phyloP scores from a whole-genome alignment of 2,888 invertebrate genomes.

The Idaea biselata region DNA sequence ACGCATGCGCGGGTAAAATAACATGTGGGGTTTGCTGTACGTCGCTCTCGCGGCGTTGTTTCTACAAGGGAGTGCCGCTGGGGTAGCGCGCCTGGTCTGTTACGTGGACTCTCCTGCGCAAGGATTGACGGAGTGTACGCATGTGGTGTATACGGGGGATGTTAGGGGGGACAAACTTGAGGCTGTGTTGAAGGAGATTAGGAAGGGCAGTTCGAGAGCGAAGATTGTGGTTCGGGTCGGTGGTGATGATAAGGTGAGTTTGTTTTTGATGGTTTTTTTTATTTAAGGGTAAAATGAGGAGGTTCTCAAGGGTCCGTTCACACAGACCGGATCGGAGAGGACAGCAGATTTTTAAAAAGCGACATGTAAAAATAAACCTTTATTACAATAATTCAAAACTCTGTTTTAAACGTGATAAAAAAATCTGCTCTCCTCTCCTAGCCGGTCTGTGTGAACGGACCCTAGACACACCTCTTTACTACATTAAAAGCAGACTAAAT shows the following conservation, averaged over 20 bases:
- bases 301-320: no score
- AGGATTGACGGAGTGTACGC: constrained; percentile 72
- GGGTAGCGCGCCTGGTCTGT: constrained; percentile 72
- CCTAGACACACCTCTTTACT: no score
- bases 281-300: no score
- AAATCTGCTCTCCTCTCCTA: no score
- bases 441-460: no score
- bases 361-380: no score
- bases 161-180: constrained; percentile 70
- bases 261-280: constrained; percentile 2
- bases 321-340: no score
- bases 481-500: no score
- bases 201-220: constrained; percentile 69
- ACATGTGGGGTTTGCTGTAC: constrained; percentile 66
- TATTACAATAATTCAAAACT: no score
- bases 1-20: constrained; percentile 32
- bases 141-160: constrained; percentile 72
- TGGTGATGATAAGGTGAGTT: constrained; percentile 80
- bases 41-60: constrained; percentile 47
- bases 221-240: constrained; percentile 79
- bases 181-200: constrained; percentile 67
- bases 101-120: constrained; percentile 60
- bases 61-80: constrained; percentile 36
- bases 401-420: no score
- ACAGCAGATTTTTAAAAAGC: no score